Percentiles rank a stretch among this genome's conserved stretches.
phyloP scores from a whole-genome alignment of 1,140 invertebrate species.

The Daktulosphaira vitifoliae region DNA sequence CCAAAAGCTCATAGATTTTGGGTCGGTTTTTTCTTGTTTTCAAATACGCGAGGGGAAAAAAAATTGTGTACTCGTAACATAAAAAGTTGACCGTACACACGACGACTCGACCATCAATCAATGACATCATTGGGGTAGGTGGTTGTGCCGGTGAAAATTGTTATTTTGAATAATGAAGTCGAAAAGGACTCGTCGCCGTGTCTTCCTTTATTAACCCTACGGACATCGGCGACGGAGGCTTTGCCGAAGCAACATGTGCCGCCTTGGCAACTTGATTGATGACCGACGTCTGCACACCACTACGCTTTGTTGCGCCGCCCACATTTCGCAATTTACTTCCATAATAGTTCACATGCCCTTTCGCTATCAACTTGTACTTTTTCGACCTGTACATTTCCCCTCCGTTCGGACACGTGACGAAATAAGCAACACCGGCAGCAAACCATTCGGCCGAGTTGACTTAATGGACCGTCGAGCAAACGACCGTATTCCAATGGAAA shows the following conservation, averaged over 20 bases:
- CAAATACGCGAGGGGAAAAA: too few relatives aligned
- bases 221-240: background rate
- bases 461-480: too few relatives aligned
- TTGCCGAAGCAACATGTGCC: constrained; percentile 18
- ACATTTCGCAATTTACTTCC: constrained; percentile 9
- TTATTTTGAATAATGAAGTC: constrained; percentile 31
- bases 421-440: too few relatives aligned
- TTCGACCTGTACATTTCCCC: background rate
- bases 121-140: background rate
- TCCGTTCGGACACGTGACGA: background rate
- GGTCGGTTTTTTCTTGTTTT: too few relatives aligned
- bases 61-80: too few relatives aligned
- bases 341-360: background rate
- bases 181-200: background rate
- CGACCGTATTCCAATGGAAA: too few relatives aligned
- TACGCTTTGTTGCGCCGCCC: background rate
- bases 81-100: too few relatives aligned
- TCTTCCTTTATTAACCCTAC: constrained; percentile 21
- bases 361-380: background rate
- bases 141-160: background rate
- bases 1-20: too few relatives aligned
- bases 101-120: constrained; percentile 7
- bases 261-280: constrained; percentile 12
- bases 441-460: too few relatives aligned
- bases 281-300: background rate